A percentile compares a stretch with the other conserved stretches of the same genome.
Conservation (phyloP, 2,113 vertebrate genomes). For the Hemiprocne comata region DNA sequence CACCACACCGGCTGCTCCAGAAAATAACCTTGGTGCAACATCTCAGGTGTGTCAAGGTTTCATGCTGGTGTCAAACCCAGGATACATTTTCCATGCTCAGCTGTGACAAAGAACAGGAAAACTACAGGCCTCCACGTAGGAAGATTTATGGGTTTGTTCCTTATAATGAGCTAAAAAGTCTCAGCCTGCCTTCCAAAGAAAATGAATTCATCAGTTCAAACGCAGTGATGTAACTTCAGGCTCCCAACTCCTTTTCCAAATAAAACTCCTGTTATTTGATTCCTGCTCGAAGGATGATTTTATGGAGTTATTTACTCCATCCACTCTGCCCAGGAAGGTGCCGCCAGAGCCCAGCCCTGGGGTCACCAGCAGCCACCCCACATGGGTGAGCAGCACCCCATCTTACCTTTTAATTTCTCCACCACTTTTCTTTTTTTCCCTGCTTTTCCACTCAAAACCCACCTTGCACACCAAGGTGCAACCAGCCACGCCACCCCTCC, state of each 20-base stretch:
- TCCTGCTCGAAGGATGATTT: background rate
- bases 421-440: background rate
- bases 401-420: fast-evolving
- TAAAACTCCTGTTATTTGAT: constrained; percentile 40
- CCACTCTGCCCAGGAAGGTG: background rate
- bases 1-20: background rate
- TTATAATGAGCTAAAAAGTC: constrained; percentile 38
- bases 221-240: constrained; percentile 49
- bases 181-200: constrained; percentile 54
- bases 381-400: background rate
- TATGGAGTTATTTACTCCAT: constrained; percentile 20
- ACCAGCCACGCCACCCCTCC: too few relatives aligned
- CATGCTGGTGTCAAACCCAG: background rate
- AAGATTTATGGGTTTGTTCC: constrained; percentile 57
- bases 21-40: background rate
- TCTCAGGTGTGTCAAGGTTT: constrained; percentile 6
- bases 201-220: constrained; percentile 52
- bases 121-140: background rate
- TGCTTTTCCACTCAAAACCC: background rate
- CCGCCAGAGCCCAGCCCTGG: background rate
- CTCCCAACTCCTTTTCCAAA: constrained; percentile 59
- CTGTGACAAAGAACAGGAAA: constrained; percentile 42
- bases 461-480: background rate
- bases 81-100: background rate
- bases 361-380: background rate